Evolutionary conservation across 2,113 vertebrate species (phyloP).

Genomic region (Scartelaos histophorus): DNA sequence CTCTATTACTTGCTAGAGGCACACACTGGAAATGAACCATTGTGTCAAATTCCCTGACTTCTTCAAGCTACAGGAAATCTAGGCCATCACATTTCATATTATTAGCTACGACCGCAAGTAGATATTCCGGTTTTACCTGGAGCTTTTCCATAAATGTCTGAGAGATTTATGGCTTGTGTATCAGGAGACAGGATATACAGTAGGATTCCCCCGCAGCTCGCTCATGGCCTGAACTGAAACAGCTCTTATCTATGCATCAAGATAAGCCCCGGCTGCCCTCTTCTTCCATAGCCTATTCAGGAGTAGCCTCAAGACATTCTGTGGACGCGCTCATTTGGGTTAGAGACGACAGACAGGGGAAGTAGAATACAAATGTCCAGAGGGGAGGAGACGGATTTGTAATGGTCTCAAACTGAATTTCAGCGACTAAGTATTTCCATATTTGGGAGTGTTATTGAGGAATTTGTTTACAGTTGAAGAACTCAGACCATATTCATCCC

Average conservation of each 20-base stretch:
- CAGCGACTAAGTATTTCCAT: neutral
- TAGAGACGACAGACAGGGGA: conserved; percentile 38
- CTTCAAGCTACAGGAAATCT: conserved; percentile 30
- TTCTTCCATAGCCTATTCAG: conserved; percentile 25
- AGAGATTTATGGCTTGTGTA: conserved; percentile 43
- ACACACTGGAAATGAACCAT: neutral
- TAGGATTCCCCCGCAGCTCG: conserved; percentile 46
- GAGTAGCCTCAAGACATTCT: conserved; percentile 41
- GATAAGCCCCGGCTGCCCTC: conserved; percentile 47
- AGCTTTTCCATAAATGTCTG: conserved; percentile 23
- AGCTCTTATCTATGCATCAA: conserved; percentile 63
- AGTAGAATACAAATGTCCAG: conserved; percentile 32
- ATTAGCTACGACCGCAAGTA: conserved; percentile 11
- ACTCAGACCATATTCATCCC: too few relatives aligned
- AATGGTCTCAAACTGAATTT: conserved; percentile 6
- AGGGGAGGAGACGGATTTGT: conserved; percentile 22
- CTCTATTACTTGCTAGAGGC: conserved; percentile 11
- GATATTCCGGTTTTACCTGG: conserved; percentile 28
- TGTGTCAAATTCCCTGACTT: conserved; percentile 24
- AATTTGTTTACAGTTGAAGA: neutral
- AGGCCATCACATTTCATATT: conserved; percentile 18
- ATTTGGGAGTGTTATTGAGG: neutral
- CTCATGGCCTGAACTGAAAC: conserved; percentile 41
- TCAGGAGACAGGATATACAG: conserved; percentile 30
- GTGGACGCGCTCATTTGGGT: conserved; percentile 9